phyloP scores from a whole-genome alignment of 2,888 invertebrate genomes.

The Dryobotodes eremita region DNA sequence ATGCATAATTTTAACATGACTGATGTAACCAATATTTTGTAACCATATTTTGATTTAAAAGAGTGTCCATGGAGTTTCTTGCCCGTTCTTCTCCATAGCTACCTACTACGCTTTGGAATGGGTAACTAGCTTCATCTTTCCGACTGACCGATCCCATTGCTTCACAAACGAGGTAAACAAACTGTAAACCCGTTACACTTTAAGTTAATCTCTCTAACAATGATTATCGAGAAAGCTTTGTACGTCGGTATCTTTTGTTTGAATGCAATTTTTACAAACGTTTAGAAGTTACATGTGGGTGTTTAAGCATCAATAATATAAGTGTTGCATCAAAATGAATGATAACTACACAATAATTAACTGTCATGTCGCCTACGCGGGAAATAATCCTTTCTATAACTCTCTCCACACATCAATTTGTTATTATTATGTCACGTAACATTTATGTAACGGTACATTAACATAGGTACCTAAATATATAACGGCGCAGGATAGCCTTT shows the following conservation, averaged over 20 bases:
- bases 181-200: not conserved
- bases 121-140: too few relatives aligned
- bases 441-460: not conserved
- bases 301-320: not conserved
- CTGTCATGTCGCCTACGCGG: conserved; percentile 10
- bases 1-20: too few relatives aligned
- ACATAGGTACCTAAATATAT: too few relatives aligned
- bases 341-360: conserved; percentile 18
- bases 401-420: conserved; percentile 18
- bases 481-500: too few relatives aligned
- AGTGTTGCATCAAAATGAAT: conserved; percentile 19
- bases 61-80: too few relatives aligned
- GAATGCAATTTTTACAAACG: conserved; percentile 7
- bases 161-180: not conserved
- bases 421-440: not conserved
- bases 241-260: conserved; percentile 31
- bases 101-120: too few relatives aligned
- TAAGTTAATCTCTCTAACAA: not conserved
- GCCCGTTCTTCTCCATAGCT: too few relatives aligned
- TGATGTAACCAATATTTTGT: too few relatives aligned
- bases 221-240: conserved; percentile 9
- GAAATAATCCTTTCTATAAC: not conserved
- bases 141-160: too few relatives aligned
- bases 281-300: conserved; percentile 25
- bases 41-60: too few relatives aligned